A percentile compares a stretch with the other conserved stretches of the same genome.
phyloP scores from a whole-genome alignment of 2,113 vertebrate genomes.

The Thamnophis sirtalis region DNA sequence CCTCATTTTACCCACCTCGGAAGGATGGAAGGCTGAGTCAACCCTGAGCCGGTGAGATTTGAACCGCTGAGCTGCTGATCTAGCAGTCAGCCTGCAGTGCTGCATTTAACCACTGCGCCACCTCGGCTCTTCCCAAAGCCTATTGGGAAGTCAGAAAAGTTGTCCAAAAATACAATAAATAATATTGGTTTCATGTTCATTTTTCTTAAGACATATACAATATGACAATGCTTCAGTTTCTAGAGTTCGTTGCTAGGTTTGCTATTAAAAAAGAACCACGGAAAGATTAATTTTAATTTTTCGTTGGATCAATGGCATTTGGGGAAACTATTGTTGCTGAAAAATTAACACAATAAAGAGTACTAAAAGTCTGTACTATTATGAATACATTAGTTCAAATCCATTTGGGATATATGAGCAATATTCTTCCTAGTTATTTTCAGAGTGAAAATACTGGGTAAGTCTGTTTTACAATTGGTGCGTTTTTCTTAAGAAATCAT shows the following conservation, averaged over 20 bases:
- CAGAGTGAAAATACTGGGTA: not conserved
- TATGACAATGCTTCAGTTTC: not conserved
- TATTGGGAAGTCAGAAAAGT: not conserved
- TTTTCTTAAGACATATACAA: not conserved
- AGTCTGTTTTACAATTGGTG: not conserved
- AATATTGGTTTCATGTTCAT: not conserved
- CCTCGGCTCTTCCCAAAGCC: too few species aligned
- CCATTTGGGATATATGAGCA: not conserved
- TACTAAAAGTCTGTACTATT: not conserved
- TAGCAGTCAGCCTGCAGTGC: too few species aligned
- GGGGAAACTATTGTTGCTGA: not conserved
- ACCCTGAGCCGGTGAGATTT: too few species aligned
- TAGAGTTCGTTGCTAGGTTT: not conserved
- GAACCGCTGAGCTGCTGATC: too few species aligned
- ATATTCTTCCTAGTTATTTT: not conserved
- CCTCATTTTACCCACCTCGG: too few species aligned
- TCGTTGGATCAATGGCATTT: not conserved
- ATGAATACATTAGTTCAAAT: not conserved
- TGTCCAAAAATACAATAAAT: not conserved
- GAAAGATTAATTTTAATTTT: not conserved
- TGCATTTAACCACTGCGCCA: too few species aligned
- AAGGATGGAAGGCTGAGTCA: too few species aligned
- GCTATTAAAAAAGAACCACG: not conserved
- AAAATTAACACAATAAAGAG: not conserved
- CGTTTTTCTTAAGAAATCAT: not conserved